Percentiles rank a stretch among this genome's conserved stretches.
These are phyloP conservation scores for Hypolimnas misippus DNA, from an alignment of 2,888 invertebrate species.

Conservation along the genomic window DNA sequence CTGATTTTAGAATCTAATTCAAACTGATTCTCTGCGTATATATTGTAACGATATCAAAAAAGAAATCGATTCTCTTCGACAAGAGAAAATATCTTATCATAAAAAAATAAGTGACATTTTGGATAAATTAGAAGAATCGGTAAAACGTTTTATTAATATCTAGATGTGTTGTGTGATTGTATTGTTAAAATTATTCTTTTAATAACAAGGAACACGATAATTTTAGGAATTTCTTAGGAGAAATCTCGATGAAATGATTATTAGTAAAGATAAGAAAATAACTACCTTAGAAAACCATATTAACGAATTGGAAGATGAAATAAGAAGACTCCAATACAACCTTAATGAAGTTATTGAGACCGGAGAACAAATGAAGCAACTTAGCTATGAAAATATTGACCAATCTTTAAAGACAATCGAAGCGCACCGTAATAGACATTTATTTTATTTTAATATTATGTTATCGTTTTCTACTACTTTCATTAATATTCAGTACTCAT, in stretches of 20 bases:
- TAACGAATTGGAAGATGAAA: slow-evolving; percentile 69
- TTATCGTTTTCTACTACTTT: background rate
- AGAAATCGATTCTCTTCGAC: slow-evolving; percentile 63
- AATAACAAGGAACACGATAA: too few species aligned
- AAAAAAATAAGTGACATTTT: slow-evolving; percentile 59
- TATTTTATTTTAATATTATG: background rate
- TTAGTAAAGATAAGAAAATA: slow-evolving; percentile 64
- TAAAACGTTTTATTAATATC: slow-evolving; percentile 47
- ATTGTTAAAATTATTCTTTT: too few species aligned
- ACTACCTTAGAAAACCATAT: slow-evolving; percentile 71
- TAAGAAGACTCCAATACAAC: slow-evolving; percentile 57
- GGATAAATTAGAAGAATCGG: slow-evolving; percentile 66
- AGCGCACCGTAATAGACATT: slow-evolving; percentile 65
- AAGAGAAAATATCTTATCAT: slow-evolving; percentile 59
- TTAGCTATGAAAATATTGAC: slow-evolving; percentile 58
- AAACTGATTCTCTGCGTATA: slow-evolving; percentile 41
- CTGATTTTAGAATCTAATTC: slow-evolving; percentile 31
- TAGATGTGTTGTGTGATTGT: too few species aligned
- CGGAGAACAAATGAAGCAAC: slow-evolving; percentile 63
- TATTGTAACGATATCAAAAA: slow-evolving; percentile 51
- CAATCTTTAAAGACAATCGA: slow-evolving; percentile 63
- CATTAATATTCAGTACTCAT: too few species aligned
- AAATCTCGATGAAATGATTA: slow-evolving; percentile 59
- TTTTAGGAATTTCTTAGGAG: slow-evolving; percentile 63
- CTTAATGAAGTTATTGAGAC: slow-evolving; percentile 58